Conservation (phyloP, 2,113 vertebrate species). For the Alethe diademata region DNA sequence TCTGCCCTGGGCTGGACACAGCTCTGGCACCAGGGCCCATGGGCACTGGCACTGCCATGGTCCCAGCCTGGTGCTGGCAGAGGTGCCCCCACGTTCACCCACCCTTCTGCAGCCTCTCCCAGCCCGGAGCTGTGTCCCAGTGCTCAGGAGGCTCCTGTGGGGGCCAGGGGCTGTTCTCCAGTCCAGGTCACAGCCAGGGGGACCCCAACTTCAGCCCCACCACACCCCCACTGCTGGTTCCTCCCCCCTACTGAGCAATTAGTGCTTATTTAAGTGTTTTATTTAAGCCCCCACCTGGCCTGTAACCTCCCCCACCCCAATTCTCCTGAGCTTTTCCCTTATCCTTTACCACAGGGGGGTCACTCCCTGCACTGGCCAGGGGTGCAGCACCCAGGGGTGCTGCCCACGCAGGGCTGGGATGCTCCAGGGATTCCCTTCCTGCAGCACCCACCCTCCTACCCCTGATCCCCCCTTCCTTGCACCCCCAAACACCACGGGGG, state of each 20-base stretch:
- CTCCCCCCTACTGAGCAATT: background rate
- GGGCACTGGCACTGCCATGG: rapidly evolving
- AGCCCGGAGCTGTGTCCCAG: background rate
- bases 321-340: background rate
- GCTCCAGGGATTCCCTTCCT: background rate
- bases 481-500: background rate
- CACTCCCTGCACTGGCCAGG: background rate
- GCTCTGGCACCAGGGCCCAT: rapidly evolving
- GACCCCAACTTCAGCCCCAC: background rate
- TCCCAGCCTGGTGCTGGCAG: background rate
- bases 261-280: background rate
- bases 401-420: background rate
- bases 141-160: background rate
- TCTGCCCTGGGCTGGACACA: background rate
- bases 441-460: background rate
- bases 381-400: background rate
- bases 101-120: background rate
- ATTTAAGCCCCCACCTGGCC: background rate
- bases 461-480: background rate
- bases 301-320: background rate
- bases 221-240: background rate
- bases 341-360: background rate
- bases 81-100: rapidly evolving
- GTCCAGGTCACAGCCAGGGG: background rate
- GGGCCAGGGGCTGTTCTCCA: background rate